These are phyloP conservation scores for Leptonema lineaticorne DNA, from an alignment of 1,140 invertebrate genomes.

Conservation along the genomic window DNA sequence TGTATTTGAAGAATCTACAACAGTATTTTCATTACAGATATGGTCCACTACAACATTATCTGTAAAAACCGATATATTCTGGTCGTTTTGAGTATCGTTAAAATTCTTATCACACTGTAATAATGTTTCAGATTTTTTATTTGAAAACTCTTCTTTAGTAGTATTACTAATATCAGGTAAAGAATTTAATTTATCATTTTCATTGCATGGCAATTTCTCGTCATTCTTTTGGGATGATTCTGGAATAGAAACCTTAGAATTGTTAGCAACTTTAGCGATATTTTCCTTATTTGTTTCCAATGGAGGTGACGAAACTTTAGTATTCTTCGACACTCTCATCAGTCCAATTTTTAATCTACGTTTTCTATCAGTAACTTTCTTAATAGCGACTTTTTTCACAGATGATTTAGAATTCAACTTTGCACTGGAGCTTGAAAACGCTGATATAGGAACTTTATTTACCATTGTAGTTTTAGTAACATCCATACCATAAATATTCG, in stretches of 20 bases:
- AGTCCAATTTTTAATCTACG: slow-evolving; percentile 20
- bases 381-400: slow-evolving; percentile 44
- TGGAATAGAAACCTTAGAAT: not conserved
- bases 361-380: slow-evolving; percentile 26
- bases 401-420: slow-evolving; percentile 46
- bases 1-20: not conserved
- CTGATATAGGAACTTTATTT: slow-evolving; percentile 71
- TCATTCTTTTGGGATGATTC: not conserved
- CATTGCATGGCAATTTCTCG: not conserved
- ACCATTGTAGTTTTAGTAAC: slow-evolving; percentile 65
- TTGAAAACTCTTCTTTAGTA: not conserved
- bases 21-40: not conserved
- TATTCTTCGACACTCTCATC: not conserved
- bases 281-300: slow-evolving; percentile 41
- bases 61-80: not conserved
- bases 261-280: slow-evolving; percentile 38
- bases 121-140: not conserved
- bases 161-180: not conserved
- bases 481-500: slow-evolving; percentile 40
- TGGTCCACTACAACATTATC: not conserved
- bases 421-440: slow-evolving; percentile 56
- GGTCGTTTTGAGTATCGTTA: not conserved
- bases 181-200: not conserved
- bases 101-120: not conserved
- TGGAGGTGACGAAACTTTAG: slow-evolving; percentile 38